Conservation (phyloP, 2,797 vertebrate genomes). For the Denticeps clupeoides region DNA sequence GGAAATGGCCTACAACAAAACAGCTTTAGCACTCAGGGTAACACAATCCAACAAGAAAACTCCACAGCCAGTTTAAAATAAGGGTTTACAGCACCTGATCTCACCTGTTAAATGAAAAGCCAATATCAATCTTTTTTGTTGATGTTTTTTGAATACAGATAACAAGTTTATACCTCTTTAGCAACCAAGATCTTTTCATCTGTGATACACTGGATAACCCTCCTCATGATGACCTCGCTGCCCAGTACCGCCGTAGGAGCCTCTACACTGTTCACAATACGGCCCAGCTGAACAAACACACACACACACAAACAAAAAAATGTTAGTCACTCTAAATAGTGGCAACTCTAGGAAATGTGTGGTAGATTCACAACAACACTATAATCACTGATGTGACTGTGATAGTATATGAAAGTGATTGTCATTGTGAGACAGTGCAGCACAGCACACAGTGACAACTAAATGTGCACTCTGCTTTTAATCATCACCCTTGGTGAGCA, state of each 20-base stretch:
- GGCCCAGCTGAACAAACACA: slow-evolving; percentile 64
- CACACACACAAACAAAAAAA: not conserved
- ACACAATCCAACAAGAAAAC: not conserved
- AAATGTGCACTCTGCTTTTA: no score
- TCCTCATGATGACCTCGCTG: slow-evolving; percentile 60
- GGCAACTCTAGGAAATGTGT: no score
- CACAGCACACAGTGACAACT: no score
- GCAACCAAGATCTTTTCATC: slow-evolving; percentile 79
- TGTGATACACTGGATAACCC: slow-evolving; percentile 70
- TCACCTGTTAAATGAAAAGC: not conserved
- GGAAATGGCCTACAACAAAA: slow-evolving; percentile 65
- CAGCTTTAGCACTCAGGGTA: no score
- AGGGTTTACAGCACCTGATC: not conserved
- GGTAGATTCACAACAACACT: no score
- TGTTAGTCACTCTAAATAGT: not conserved
- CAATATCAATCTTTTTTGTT: not conserved
- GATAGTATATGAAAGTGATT: no score
- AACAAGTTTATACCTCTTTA: slow-evolving; percentile 71
- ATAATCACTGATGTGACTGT: no score
- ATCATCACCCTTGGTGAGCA: no score
- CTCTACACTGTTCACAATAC: slow-evolving; percentile 67
- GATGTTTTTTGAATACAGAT: no score
- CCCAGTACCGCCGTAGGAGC: slow-evolving; percentile 68
- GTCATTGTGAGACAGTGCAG: no score
- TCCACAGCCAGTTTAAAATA: not conserved